Evolutionary conservation across 2,113 vertebrate genomes (phyloP).

Genomic region (Caracal caracal): DNA sequence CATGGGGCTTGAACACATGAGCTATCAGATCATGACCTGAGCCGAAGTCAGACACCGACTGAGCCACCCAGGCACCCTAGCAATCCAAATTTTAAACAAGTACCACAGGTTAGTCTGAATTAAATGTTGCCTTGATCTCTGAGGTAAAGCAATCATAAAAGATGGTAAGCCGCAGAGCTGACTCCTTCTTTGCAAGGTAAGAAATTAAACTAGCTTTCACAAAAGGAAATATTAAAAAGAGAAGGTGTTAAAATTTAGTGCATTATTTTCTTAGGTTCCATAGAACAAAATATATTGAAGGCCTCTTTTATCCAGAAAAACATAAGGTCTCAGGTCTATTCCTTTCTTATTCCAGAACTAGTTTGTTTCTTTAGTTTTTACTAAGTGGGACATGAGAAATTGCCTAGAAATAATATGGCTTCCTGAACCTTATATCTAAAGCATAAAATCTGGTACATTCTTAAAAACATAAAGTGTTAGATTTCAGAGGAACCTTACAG

Average conservation of each 20-base stretch:
- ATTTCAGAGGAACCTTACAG: conserved; percentile 51
- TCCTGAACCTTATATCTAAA: conserved; percentile 40
- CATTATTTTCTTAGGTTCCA: conserved; percentile 35
- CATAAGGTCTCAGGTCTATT: background rate
- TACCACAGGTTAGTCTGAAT: background rate
- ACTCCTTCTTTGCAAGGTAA: background rate
- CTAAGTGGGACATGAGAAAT: conserved; percentile 56
- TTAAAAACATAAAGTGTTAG: conserved; percentile 64
- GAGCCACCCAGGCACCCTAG: background rate
- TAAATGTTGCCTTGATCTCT: background rate
- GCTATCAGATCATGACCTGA: too few relatives aligned
- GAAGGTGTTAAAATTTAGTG: conserved; percentile 10
- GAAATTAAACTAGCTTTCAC: conserved; percentile 15
- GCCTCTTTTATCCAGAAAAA: conserved; percentile 24
- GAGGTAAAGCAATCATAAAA: background rate
- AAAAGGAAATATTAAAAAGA: background rate
- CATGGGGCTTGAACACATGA: too few relatives aligned
- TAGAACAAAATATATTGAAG: background rate
- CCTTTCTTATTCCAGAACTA: background rate
- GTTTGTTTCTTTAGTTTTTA: conserved; percentile 4
- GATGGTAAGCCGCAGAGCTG: background rate
- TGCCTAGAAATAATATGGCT: conserved; percentile 72
- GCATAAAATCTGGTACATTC: conserved; percentile 53
- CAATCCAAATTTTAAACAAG: background rate
- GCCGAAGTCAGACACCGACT: too few relatives aligned